A percentile compares a stretch with the other conserved stretches of the same genome.
Evolutionary conservation across 1,140 invertebrate species (phyloP).

Genomic region (Telenomus remus): DNA sequence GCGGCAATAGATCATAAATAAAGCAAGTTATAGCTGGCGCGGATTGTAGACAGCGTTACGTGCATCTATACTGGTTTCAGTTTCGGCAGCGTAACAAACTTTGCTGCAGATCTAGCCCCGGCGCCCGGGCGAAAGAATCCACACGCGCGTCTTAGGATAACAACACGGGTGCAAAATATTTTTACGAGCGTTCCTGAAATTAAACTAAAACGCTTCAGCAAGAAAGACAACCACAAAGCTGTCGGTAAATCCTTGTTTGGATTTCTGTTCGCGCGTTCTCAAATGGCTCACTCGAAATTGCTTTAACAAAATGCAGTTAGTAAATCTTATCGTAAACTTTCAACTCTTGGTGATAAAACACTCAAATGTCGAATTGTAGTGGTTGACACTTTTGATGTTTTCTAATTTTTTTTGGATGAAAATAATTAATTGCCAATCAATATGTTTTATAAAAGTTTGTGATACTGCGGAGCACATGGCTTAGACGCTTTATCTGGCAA

Average conservation of each 20-base stretch:
- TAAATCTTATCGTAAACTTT: constrained; percentile 37
- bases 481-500: constrained; percentile 34
- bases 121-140: constrained; percentile 49
- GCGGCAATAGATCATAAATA: constrained; percentile 62
- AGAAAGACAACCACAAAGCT: constrained; percentile 57
- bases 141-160: constrained; percentile 50
- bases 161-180: constrained; percentile 53
- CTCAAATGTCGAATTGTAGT: not conserved
- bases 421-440: too few relatives aligned
- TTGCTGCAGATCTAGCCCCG: constrained; percentile 32
- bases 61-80: constrained; percentile 49
- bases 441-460: constrained; percentile 13
- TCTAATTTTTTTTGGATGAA: too few relatives aligned
- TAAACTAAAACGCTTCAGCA: constrained; percentile 54
- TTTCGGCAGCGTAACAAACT: constrained; percentile 48
- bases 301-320: constrained; percentile 26
- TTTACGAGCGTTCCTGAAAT: constrained; percentile 53
- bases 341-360: constrained; percentile 7
- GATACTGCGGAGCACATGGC: constrained; percentile 35
- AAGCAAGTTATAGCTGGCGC: constrained; percentile 58
- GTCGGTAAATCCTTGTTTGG: constrained; percentile 58
- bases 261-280: constrained; percentile 33
- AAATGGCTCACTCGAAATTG: constrained; percentile 38
- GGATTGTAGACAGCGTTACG: constrained; percentile 40
- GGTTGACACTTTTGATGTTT: too few relatives aligned